Evolutionary conservation across 2,113 vertebrate genomes (phyloP), one percentile per base, ranked within the genome.

Genomic region (Monarcha castaneiventris): DNA sequence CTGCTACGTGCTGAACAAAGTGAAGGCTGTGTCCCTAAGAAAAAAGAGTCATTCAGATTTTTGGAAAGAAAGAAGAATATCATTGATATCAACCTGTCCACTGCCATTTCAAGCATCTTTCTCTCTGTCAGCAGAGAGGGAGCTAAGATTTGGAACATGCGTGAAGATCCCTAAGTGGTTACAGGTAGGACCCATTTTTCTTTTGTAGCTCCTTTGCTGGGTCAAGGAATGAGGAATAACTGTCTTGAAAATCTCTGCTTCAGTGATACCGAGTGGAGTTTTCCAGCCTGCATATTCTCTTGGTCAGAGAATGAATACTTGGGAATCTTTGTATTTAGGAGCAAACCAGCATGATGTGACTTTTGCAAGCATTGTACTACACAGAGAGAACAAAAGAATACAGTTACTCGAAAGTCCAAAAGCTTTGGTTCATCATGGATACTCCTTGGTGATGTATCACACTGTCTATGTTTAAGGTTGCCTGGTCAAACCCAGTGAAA

Each of bases 391-490:
- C 13, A 80, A 35, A 33, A 78, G 7, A 55, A 59, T 76, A 5
- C 11, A 55, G 9, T n/a, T 73, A 49, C n/a, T 54, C 91, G 23
- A 76, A 82, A 69, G 18, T 19, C 23, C 17, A 73, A 49, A 49
- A 58, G 20, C 46, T 64, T 72, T 39, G 5, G 7, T 67, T 64
- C 30, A 39, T 64, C 41, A 11, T 46, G 18, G 7, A 21, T 91
- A 13, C 3, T 82, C 21, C 58, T 89, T 61, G 37, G 13, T 35
- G 35, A 56, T 23, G 7, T 37, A 58, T 41, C 37, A 21, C 30
- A 25, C 6, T 10, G 10, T 1, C 0, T 1, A 0, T 51, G 39
- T 62, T 58, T 25, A 49, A 89, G 17, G 10, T 10, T 77, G 8
- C 30, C 30, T 72, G 19, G 29, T 73, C 32, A 75, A 85, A 64